A percentile compares a stretch with the other conserved stretches of the same genome.
phyloP scores from a whole-genome alignment of 2,797 vertebrate genomes.

The Mormyrops boulengeri region DNA sequence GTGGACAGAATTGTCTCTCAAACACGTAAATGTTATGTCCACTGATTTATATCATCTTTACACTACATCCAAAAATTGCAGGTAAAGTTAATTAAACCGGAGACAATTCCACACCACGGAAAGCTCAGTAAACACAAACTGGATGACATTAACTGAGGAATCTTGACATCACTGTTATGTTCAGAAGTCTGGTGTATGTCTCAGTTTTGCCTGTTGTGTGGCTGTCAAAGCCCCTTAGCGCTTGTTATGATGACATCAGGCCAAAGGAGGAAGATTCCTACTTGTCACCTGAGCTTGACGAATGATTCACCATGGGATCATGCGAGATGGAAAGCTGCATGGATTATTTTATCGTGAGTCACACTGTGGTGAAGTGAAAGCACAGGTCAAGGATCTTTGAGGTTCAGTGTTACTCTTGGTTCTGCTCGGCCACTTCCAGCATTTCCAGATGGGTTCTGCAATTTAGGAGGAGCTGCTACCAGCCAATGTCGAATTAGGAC shows the following conservation, averaged over 20 bases:
- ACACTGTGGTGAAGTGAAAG: neutral
- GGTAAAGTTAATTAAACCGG: neutral
- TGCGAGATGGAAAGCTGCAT: neutral
- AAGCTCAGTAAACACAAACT: neutral
- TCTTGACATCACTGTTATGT: neutral
- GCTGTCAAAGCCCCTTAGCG: neutral
- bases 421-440: neutral
- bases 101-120: neutral
- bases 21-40: neutral
- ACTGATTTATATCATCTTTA: neutral
- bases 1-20: neutral
- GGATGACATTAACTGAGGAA: neutral
- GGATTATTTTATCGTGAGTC: neutral
- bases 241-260: neutral
- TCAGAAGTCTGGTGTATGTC: neutral
- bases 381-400: neutral
- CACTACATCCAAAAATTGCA: neutral
- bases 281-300: neutral
- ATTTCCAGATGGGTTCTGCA: neutral
- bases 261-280: neutral
- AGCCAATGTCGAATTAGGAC: neutral
- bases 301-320: neutral
- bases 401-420: neutral
- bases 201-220: neutral
- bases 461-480: neutral